Percentiles rank a stretch among this genome's conserved stretches.
Conservation (phyloP, 2,797 vertebrate genomes). For the Melopsittacus undulatus region DNA sequence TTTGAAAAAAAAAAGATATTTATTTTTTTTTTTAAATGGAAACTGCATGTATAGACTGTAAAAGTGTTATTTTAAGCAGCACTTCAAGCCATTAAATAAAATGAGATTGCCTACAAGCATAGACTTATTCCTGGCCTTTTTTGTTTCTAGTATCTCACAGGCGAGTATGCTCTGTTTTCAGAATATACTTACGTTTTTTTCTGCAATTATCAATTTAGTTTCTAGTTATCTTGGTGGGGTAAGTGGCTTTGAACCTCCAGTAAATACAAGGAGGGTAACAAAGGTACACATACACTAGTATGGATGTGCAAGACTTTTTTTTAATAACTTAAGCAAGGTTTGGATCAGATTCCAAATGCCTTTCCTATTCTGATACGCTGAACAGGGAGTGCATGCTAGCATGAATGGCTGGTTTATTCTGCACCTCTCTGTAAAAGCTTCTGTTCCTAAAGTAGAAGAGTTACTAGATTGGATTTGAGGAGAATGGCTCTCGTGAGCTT, state of each 20-base stretch:
- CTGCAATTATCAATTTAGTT: background rate
- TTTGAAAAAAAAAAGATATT: constrained; percentile 60
- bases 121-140: background rate
- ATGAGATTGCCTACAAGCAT: background rate
- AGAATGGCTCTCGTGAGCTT: background rate
- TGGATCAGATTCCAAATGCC: background rate
- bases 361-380: background rate
- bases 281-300: background rate
- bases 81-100: constrained; percentile 66
- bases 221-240: background rate
- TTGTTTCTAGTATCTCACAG: background rate
- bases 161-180: background rate
- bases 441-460: background rate
- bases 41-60: constrained; percentile 50
- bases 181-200: background rate
- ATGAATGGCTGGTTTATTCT: background rate
- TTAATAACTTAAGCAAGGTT: background rate
- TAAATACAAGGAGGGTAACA: background rate
- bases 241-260: background rate
- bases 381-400: background rate
- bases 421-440: background rate
- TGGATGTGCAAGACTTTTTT: background rate
- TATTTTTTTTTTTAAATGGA: constrained; percentile 49
- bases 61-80: constrained; percentile 51
- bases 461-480: background rate